Base-by-base conservation (phyloP, 2,888 invertebrate species). In the Apodemia zela region DNA sequence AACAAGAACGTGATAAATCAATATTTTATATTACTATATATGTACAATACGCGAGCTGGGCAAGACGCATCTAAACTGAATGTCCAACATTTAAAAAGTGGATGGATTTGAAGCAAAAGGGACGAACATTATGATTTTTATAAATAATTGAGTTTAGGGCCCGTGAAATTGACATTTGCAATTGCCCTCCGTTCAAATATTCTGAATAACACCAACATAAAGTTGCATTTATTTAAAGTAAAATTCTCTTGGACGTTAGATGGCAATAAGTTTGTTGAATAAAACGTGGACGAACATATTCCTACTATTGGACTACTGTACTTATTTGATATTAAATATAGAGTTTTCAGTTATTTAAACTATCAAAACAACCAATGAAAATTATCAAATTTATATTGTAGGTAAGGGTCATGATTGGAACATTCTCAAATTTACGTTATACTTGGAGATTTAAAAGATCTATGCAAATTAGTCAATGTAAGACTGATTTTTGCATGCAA, bases 281-380 rank as follows among this genome's bases (percentile, higher is more conserved):
- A 75, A 86, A 84, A 84, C 73, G 86, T 87, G 89, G 89, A 89
- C 89, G 89, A 89, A 87, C 84, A 83, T 82, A 87, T 85, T 86
- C 80, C 81, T 85, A 87, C 74, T 78, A 82, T 81, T 87, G 87
- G 87, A 87, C 87, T 87, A 87, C 84, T 80, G 81, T 84, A 85
- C 79, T 81, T 76, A 80, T 83, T 82, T 79, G 77, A 71, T 72
- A 78, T 78, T 79, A 71, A 79, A 21, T 51, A 51, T 70, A 77
- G 82, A 80, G 81, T 80, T 76, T 79, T 82, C 78, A 80, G 73
- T 67, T 87, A 84, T 86, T 85, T 87, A 86, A 84, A 87, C 72
- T 74, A 76, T 74, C 18, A 49, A 75, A 80, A 73, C 78, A 83
- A 82, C 75, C 77, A 75, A 80, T 70, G 67, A 69, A 67, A 71